Percentiles rank a stretch among this genome's conserved stretches.
These are phyloP conservation scores for Girardinichthys multiradiatus DNA, from an alignment of 2,113 vertebrate species.

Conservation along the genomic window DNA sequence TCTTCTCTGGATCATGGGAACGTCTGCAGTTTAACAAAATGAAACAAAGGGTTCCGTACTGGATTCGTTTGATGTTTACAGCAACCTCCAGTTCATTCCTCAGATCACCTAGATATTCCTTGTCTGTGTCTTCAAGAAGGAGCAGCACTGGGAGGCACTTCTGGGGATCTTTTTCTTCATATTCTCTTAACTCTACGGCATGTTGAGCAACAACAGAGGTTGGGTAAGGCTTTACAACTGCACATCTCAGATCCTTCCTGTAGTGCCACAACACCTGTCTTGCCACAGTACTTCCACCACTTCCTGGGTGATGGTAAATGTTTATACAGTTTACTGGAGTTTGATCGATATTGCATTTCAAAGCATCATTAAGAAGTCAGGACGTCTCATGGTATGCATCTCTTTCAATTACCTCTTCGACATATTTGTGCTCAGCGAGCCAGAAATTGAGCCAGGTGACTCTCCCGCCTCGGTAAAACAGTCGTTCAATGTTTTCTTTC, in stretches of 20 bases:
- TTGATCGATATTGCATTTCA: constrained; percentile 48
- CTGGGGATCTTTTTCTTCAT: constrained; percentile 79
- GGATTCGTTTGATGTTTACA: constrained; percentile 67
- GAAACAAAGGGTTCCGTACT: constrained; percentile 72
- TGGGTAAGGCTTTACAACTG: constrained; percentile 75
- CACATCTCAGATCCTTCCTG: constrained; percentile 80
- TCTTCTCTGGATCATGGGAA: constrained; percentile 78
- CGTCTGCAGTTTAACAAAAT: constrained; percentile 83
- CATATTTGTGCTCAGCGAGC: constrained; percentile 79
- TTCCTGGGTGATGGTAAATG: constrained; percentile 88
- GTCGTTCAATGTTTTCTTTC: constrained; percentile 71
- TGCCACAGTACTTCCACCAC: constrained; percentile 87
- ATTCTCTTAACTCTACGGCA: constrained; percentile 80
- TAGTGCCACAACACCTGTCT: constrained; percentile 85
- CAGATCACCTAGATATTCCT: constrained; percentile 82
- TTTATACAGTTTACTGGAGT: constrained; percentile 76
- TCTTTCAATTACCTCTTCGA: constrained; percentile 82
- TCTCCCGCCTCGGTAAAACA: constrained; percentile 84
- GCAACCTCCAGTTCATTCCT: constrained; percentile 75
- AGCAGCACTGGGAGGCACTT: constrained; percentile 83
- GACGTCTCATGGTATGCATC: constrained; percentile 75
- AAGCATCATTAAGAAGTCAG: constrained; percentile 59
- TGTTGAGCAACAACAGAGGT: constrained; percentile 73
- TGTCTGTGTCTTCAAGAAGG: constrained; percentile 82
- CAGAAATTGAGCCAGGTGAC: constrained; percentile 85